Conservation (phyloP, 2,113 vertebrate genomes). For the Indicator indicator region DNA sequence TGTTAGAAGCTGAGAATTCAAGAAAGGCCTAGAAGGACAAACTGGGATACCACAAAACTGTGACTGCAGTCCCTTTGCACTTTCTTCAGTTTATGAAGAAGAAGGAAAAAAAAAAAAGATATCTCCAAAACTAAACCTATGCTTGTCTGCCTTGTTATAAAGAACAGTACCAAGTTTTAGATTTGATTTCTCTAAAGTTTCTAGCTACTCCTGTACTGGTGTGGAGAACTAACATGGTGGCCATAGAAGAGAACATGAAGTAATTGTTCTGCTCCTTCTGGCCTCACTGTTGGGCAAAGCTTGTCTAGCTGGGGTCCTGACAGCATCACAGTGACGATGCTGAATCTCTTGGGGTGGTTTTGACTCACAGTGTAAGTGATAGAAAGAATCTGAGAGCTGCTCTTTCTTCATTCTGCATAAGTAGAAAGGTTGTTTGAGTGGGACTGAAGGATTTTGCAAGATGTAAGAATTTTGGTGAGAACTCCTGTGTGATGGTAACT, state of each 20-base stretch:
- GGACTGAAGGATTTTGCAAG: neutral
- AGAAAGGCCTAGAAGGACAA: neutral
- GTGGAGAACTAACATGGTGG: neutral
- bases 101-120: neutral
- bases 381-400: neutral
- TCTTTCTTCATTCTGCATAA: neutral
- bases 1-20: neutral
- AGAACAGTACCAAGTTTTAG: neutral
- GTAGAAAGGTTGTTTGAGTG: neutral
- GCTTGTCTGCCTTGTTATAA: neutral
- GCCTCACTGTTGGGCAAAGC: neutral
- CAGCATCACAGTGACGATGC: neutral
- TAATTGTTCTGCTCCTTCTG: neutral
- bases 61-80: neutral
- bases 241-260: neutral
- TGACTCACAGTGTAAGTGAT: neutral
- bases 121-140: neutral
- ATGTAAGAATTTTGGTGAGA: neutral
- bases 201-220: neutral
- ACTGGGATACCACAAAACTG: neutral
- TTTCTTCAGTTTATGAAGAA: neutral
- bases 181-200: neutral
- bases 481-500: fast-evolving
- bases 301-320: neutral
- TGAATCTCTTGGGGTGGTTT: neutral